Base-by-base conservation (phyloP, 1,140 invertebrate species). In the Bombus turneri region DNA sequence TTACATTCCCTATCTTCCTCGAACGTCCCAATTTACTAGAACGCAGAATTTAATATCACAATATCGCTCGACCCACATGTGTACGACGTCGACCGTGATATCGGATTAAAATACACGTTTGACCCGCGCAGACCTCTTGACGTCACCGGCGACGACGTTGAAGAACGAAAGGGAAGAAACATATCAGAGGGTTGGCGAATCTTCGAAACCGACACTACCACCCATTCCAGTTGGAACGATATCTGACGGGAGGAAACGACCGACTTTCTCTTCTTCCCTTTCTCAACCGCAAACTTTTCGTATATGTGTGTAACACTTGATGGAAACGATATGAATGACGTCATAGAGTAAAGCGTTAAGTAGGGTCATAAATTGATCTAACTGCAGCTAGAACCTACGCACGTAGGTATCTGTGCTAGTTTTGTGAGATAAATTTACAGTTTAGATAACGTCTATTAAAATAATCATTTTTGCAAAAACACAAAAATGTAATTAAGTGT, bases 61-160 rank as follows among this genome's bases (percentile, higher is more conserved):
- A 41, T 43, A 53, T 39, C 62, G 25, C 18, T 43, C 77, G 77
- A 79, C 77, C 77, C 28, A 43, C 28, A 53, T 71, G 43, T 37
- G 25, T 39, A 4, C 25, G 12, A 15, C 18, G 25, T 25, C 43
- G 47, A 22, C 3, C 41, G 28, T 57, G n/a, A 72, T 53, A 72
- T 57, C 66, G 31, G 68, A 72, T 72, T 81, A 81, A 81, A 81
- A 72, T 71, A 81, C 66, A 39, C 62, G 41, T 22, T 31, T 39
- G 62, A 25, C 43, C 31, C 31, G 66, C 25, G 10, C 31, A 80
- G 39, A 66, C 76, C 10, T 81, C 41, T 28, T 81, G 79, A 81
- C 79, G 79, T 81, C 68, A 80, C 8, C 28, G 43, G 5, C 47
- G 34, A 28, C 47, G 66, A 71, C 69, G 69, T 43, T 22, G 22